These are phyloP conservation scores for Sepiola atlantica DNA, from an alignment of 2,888 invertebrate genomes.

Conservation along the genomic window DNA sequence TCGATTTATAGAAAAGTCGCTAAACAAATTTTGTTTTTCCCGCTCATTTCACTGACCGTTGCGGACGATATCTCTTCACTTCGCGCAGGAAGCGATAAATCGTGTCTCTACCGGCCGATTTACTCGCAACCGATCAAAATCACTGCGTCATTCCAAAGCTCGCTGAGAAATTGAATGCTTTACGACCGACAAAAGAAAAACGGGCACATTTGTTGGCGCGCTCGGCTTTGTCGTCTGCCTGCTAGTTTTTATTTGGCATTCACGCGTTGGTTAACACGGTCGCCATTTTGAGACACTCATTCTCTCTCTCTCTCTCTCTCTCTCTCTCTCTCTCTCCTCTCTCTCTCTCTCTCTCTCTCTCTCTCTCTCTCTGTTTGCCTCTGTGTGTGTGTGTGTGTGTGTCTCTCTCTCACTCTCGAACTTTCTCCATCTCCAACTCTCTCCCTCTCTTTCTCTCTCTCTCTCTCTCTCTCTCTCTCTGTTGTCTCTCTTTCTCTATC, in stretches of 20 bases:
- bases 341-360: too few relatives aligned
- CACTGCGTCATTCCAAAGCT: neutral
- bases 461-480: neutral
- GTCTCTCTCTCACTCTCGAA: neutral
- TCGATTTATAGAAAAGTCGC: neutral
- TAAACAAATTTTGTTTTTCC: neutral
- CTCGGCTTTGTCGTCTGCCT: neutral
- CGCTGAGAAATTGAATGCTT: neutral
- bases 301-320: too few relatives aligned
- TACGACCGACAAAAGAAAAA: neutral
- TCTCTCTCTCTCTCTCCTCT: too few relatives aligned
- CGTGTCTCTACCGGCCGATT: neutral
- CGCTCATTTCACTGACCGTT: neutral
- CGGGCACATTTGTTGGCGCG: neutral
- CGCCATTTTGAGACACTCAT: neutral
- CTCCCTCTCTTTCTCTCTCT: neutral
- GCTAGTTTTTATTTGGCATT: neutral
- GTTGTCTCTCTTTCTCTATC: too few relatives aligned
- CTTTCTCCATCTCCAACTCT: neutral
- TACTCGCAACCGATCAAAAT: neutral
- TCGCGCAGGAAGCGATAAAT: neutral
- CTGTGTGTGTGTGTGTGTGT: too few relatives aligned
- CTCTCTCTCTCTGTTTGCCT: too few relatives aligned
- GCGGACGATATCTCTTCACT: neutral
- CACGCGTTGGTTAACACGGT: neutral